These are phyloP conservation scores for Melanchra persicariae DNA, from an alignment of 2,888 invertebrate species.

Conservation along the genomic window DNA sequence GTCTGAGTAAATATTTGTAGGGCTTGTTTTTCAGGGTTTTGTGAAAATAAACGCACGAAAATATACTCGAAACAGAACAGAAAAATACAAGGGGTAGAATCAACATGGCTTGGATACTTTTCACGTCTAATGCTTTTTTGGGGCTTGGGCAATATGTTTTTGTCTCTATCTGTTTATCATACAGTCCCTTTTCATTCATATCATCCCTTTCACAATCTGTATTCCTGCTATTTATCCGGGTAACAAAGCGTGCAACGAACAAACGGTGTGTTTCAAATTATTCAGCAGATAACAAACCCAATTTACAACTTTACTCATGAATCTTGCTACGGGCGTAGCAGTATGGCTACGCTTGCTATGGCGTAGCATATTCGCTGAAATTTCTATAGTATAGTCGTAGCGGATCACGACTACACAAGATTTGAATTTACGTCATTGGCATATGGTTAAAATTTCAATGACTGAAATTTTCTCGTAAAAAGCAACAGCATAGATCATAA, in stretches of 20 bases:
- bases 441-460: not conserved
- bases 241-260: not conserved
- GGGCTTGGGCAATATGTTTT: not conserved
- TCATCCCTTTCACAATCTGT: not conserved
- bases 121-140: conserved; percentile 1
- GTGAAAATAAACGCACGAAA: not conserved
- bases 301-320: not conserved
- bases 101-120: not conserved
- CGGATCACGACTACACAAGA: not conserved
- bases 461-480: not conserved
- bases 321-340: not conserved
- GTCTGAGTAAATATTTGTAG: conserved; percentile 11
- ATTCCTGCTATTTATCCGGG: not conserved
- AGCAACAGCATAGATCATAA: not conserved
- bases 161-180: no score
- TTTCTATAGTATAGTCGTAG: not conserved
- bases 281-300: not conserved
- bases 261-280: not conserved
- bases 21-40: not conserved
- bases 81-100: not conserved
- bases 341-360: conserved; percentile 8
- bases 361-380: not conserved
- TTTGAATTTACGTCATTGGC: not conserved
- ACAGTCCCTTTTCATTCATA: not conserved
- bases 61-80: not conserved